Conservation (phyloP, 2,113 vertebrate genomes). For the Cepphus grylle region DNA sequence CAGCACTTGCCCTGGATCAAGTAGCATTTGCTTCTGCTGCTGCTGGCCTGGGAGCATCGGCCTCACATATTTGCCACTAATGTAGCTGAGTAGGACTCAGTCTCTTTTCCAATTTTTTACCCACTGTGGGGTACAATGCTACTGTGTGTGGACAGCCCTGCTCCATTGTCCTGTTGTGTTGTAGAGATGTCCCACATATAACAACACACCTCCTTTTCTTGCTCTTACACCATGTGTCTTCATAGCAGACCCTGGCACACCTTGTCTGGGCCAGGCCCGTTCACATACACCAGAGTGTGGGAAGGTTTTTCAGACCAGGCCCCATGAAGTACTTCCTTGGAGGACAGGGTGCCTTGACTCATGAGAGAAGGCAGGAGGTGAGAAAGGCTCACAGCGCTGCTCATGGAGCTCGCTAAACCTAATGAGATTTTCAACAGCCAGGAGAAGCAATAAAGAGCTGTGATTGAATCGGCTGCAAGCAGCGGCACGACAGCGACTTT, state of each 20-base stretch:
- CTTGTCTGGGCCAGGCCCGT: background rate
- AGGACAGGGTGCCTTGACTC: background rate
- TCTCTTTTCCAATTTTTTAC: background rate
- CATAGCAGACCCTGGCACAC: background rate
- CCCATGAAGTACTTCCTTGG: background rate
- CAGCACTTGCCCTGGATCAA: background rate
- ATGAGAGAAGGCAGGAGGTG: background rate
- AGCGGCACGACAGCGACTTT: rapidly evolving
- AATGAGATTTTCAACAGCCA: background rate
- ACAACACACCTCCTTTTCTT: too few species aligned
- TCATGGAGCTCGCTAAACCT: rapidly evolving
- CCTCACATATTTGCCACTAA: background rate
- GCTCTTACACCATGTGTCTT: too few species aligned
- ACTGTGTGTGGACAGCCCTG: too few species aligned
- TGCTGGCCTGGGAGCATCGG: background rate
- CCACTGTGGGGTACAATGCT: background rate
- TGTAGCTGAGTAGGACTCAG: background rate
- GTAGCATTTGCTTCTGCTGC: background rate
- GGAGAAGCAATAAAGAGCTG: background rate
- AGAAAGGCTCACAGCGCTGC: background rate
- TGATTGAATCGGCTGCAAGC: background rate
- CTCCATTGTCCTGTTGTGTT: too few species aligned
- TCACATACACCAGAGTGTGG: rapidly evolving
- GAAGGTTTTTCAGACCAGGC: background rate
- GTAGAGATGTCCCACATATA: too few species aligned